Evolutionary conservation across 2,888 invertebrate species (phyloP).

Genomic region (Acanthacorydalis orientalis): DNA sequence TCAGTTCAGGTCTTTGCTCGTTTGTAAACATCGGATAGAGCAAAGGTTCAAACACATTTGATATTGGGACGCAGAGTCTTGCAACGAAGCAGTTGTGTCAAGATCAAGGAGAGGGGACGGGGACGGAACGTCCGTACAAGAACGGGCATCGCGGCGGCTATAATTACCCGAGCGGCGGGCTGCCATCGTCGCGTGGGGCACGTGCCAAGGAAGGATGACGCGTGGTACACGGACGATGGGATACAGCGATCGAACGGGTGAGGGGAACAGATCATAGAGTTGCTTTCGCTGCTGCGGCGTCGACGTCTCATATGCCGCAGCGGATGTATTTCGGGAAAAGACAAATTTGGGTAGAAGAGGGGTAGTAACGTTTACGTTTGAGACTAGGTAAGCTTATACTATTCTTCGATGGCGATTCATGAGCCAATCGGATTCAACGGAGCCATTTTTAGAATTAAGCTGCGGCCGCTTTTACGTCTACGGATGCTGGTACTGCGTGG

Average conservation of each 20-base stretch:
- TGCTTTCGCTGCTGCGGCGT: constrained; percentile 13
- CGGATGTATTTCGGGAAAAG: constrained; percentile 60
- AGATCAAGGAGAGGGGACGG: not conserved
- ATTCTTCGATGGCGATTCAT: constrained; percentile 11
- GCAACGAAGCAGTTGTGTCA: not conserved
- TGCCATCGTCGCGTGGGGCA: too few species aligned
- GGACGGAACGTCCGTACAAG: not conserved
- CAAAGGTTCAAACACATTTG: too few species aligned
- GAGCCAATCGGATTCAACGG: constrained; percentile 24
- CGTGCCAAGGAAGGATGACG: too few species aligned
- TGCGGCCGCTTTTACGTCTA: not conserved
- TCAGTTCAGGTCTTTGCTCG: too few species aligned
- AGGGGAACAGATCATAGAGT: constrained; percentile 11
- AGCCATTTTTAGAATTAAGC: constrained; percentile 29
- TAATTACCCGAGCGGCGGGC: too few species aligned
- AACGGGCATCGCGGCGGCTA: too few species aligned
- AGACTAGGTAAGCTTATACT: constrained; percentile 15
- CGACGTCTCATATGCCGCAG: constrained; percentile 24
- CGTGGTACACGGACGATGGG: not conserved
- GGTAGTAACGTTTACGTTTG: constrained; percentile 13
- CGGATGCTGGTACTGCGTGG: too few species aligned
- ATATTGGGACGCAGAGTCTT: too few species aligned
- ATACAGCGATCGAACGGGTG: constrained; percentile 14
- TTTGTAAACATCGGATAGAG: too few species aligned
- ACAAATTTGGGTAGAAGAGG: constrained; percentile 56